phyloP scores from a whole-genome alignment of 2,113 vertebrate species.

The Acanthisitta chloris region DNA sequence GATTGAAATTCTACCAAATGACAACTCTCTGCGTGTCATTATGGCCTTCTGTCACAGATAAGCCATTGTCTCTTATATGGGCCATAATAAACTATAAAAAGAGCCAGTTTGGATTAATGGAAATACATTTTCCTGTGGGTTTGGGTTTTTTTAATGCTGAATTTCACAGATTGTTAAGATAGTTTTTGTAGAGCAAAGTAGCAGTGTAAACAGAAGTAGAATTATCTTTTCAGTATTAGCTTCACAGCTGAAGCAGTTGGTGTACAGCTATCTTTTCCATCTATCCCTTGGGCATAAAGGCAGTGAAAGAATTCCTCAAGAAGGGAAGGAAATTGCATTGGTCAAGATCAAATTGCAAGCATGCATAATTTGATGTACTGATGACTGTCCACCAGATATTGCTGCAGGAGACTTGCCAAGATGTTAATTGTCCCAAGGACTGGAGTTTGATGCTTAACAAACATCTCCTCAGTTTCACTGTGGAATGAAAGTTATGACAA shows the following conservation, averaged over 20 bases:
- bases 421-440: background rate
- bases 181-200: background rate
- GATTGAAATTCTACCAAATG: background rate
- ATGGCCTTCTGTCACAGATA: background rate
- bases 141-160: background rate
- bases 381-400: constrained; percentile 10
- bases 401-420: background rate
- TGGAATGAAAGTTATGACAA: background rate
- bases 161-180: background rate
- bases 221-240: background rate
- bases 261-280: background rate
- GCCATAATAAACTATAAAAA: background rate
- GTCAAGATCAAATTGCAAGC: constrained; percentile 21
- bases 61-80: background rate
- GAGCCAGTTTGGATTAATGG: background rate
- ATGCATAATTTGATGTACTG: background rate
- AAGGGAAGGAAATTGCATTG: background rate
- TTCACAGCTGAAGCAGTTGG: background rate
- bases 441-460: background rate
- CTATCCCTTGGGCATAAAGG: constrained; percentile 42
- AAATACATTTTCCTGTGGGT: background rate
- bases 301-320: constrained; percentile 45
- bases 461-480: background rate
- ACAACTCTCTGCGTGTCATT: background rate
- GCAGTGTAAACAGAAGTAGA: background rate